Evolutionary conservation across 2,888 invertebrate species (phyloP).

Genomic region (Ochropleura leucogaster): DNA sequence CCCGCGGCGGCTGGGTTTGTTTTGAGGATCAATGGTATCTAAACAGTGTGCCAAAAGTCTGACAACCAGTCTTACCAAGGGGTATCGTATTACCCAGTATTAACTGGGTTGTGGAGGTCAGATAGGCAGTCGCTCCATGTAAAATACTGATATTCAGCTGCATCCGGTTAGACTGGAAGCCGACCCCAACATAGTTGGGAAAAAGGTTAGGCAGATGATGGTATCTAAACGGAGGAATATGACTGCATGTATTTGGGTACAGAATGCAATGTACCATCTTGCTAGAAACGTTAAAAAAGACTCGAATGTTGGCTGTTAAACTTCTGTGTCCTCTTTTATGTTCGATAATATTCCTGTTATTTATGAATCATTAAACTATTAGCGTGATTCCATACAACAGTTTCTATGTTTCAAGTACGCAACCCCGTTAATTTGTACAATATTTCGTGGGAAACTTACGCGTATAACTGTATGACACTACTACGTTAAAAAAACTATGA

Average conservation of each 20-base stretch:
- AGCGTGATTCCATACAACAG: neutral
- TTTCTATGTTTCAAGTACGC: conserved; percentile 11
- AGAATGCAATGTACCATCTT: neutral
- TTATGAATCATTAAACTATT: conserved; percentile 21
- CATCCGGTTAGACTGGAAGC: too few relatives aligned
- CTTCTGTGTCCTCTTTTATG: neutral
- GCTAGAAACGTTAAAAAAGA: neutral
- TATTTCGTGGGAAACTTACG: conserved; percentile 56
- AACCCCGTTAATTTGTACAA: conserved; percentile 35
- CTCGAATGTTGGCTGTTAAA: neutral
- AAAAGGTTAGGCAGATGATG: too few relatives aligned
- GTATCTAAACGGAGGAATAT: neutral
- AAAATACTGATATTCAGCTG: too few relatives aligned
- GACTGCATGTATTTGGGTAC: neutral
- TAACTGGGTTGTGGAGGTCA: too few relatives aligned
- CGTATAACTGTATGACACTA: conserved; percentile 56
- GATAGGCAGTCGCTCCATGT: too few relatives aligned
- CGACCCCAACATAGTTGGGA: too few relatives aligned
- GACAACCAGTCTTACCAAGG: too few relatives aligned
- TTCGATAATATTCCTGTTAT: neutral
- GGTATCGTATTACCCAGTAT: too few relatives aligned
- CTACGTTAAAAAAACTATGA: conserved; percentile 62
- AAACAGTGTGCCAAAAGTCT: too few relatives aligned
- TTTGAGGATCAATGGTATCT: too few relatives aligned
- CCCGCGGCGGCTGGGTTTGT: too few relatives aligned